Conservation (phyloP, 2,888 invertebrate species). For the Ephialtes manifestator region DNA sequence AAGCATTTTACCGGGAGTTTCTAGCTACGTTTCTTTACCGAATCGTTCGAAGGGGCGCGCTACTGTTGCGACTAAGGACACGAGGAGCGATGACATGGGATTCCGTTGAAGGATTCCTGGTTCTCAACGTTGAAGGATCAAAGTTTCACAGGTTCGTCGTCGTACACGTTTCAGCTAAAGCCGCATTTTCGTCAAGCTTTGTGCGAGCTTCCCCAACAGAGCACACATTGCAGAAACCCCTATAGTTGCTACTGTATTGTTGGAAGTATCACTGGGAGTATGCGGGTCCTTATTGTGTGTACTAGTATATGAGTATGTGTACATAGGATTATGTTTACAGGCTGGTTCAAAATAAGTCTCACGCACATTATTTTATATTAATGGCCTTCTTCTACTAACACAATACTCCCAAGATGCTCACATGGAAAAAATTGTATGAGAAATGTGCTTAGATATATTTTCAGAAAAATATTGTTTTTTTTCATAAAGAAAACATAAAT, state of each 20-base stretch:
- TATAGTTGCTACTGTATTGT: slow-evolving; percentile 18
- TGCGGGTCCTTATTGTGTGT: slow-evolving; percentile 1
- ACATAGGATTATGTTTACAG: not conserved
- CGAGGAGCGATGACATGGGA: slow-evolving; percentile 44
- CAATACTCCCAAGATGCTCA: no score
- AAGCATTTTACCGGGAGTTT: slow-evolving; percentile 11
- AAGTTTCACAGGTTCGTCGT: slow-evolving; percentile 48
- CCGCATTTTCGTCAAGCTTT: slow-evolving; percentile 57
- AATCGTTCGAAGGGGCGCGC: slow-evolving; percentile 22
- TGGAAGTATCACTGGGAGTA: not conserved
- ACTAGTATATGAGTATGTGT: not conserved
- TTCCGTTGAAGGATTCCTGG: slow-evolving; percentile 25
- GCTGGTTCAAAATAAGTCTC: not conserved
- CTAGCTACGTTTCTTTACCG: slow-evolving; percentile 25
- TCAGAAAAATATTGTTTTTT: no score
- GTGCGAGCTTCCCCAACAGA: slow-evolving; percentile 35
- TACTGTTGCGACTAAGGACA: not conserved
- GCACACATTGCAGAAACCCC: slow-evolving; percentile 13
- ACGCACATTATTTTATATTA: not conserved
- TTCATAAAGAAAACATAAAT: no score
- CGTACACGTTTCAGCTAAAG: slow-evolving; percentile 46
- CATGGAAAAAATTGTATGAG: no score
- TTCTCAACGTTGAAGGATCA: slow-evolving; percentile 38
- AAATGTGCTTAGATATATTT: no score
- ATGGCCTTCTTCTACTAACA: not conserved